A percentile compares a stretch with the other conserved stretches of the same genome.
Conservation (phyloP, 2,888 invertebrate genomes). For the Parnassius smintheus region DNA sequence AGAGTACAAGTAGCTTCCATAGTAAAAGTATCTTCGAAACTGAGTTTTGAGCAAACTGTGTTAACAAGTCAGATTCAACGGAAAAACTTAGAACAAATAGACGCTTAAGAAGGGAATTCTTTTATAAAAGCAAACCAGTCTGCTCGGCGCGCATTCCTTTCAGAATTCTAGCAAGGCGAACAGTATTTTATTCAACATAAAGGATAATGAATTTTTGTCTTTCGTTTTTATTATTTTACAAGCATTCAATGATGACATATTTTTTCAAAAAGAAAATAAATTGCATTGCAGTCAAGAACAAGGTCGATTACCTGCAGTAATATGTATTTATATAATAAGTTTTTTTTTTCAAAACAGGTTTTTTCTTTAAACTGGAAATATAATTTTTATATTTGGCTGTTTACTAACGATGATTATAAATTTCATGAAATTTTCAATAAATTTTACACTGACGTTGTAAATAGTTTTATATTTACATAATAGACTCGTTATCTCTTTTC, state of each 20-base stretch:
- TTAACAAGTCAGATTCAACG: conserved; percentile 35
- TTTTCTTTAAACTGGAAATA: too few species aligned
- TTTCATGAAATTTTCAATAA: background rate
- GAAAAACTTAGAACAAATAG: conserved; percentile 33
- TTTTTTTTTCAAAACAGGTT: too few species aligned
- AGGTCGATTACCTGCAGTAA: too few species aligned
- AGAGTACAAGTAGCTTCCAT: conserved; percentile 30
- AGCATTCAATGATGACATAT: background rate
- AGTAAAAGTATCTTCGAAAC: conserved; percentile 33
- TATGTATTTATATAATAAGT: too few species aligned
- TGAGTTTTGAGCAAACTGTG: conserved; percentile 39
- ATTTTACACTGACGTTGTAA: background rate
- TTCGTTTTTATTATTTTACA: conserved; percentile 5
- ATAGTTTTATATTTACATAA: background rate
- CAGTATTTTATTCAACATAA: conserved; percentile 10
- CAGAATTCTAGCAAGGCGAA: conserved; percentile 30
- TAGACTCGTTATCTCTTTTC: conserved; percentile 4
- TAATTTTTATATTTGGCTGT: too few species aligned
- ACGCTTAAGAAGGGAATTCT: conserved; percentile 31
- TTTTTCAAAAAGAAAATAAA: background rate
- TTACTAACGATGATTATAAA: background rate
- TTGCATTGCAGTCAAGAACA: too few species aligned
- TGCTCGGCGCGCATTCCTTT: conserved; percentile 29
- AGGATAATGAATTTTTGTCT: conserved; percentile 5
- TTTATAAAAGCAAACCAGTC: conserved; percentile 25